These are phyloP conservation scores for Andricus grossulariae DNA, from an alignment of 1,140 invertebrate genomes.

Conservation along the genomic window DNA sequence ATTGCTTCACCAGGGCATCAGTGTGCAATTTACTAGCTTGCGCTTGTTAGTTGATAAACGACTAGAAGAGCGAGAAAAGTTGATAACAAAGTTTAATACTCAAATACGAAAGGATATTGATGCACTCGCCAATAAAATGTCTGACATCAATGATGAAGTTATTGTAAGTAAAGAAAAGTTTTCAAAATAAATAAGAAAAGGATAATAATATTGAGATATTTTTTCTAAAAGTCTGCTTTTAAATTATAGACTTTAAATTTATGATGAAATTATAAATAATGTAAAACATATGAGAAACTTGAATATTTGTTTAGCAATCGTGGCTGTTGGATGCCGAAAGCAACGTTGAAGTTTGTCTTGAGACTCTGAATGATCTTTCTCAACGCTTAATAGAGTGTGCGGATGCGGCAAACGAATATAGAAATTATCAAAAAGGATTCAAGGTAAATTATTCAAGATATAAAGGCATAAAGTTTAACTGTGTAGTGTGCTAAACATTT, in stretches of 20 bases:
- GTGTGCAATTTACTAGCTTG: constrained; percentile 60
- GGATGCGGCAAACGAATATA: constrained; percentile 81
- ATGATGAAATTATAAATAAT: too few relatives aligned
- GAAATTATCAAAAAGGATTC: constrained; percentile 83
- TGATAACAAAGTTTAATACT: constrained; percentile 77
- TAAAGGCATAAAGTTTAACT: neutral
- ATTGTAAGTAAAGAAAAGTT: constrained; percentile 70
- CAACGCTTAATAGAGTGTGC: constrained; percentile 79
- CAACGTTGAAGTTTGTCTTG: constrained; percentile 79
- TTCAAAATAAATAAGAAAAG: constrained; percentile 31
- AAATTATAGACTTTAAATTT: too few relatives aligned
- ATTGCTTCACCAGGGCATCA: constrained; percentile 57
- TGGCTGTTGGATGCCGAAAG: constrained; percentile 85
- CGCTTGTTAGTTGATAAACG: constrained; percentile 76
- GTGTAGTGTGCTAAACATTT: too few relatives aligned
- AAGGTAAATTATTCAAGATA: constrained; percentile 71
- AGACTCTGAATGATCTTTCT: constrained; percentile 79
- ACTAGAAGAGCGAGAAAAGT: constrained; percentile 75
- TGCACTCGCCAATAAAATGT: constrained; percentile 81
- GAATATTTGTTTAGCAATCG: constrained; percentile 77
- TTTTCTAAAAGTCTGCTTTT: neutral
- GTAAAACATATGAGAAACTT: too few relatives aligned
- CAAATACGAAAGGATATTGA: constrained; percentile 81
- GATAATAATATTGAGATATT: constrained; percentile 1
- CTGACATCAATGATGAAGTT: constrained; percentile 80